Evolutionary conservation across 2,113 vertebrate species (phyloP), one percentile per base, ranked within the genome.

Genomic region (Todiramphus saurophagus): DNA sequence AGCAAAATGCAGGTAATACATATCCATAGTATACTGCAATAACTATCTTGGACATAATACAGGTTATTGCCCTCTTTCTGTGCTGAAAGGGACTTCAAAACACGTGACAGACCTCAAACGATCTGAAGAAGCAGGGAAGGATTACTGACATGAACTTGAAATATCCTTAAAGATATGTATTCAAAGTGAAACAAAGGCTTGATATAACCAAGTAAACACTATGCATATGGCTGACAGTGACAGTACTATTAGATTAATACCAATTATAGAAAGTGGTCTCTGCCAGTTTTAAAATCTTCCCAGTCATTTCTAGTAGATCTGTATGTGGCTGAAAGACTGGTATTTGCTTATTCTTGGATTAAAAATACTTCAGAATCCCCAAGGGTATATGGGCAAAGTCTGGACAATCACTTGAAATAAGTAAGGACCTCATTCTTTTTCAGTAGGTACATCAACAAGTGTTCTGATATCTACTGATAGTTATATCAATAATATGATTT

Each of bases 1-100:
- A 77, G 35, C 41, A 75, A 83, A 83, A 91, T 18, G 60, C 87
- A 70, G 62, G n/a, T 72, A 77, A 96, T 43, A 21, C 11, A 35
- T 56, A 80, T 6, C 79, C 72, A 10, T 13, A 43, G 33, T 9
- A n/a, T 24, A 90, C 8, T 21, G 13, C 12, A 46, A 11, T 50
- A 13, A 69, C 31, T 27, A 27, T 8, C 60, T 37, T 44, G 30
- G 63, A 67, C 62, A 43, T 30, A 35, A 9, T 25, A 24, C 0
- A 0, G 24, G 19, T 39, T 48, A 64, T 3, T 80, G 19, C 16
- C 55, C 39, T 73, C 62, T 9, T n/a, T 18, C 60, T 77, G 33
- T 41, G 46, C 44, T 78, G 37, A 76, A 50, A 75, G 58, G 13
- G 67, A 56, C 41, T 93, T 81, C 87, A 80, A 43, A 91, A 67